phyloP scores from a whole-genome alignment of 2,888 invertebrate genomes.

The Lobophora halterata region DNA sequence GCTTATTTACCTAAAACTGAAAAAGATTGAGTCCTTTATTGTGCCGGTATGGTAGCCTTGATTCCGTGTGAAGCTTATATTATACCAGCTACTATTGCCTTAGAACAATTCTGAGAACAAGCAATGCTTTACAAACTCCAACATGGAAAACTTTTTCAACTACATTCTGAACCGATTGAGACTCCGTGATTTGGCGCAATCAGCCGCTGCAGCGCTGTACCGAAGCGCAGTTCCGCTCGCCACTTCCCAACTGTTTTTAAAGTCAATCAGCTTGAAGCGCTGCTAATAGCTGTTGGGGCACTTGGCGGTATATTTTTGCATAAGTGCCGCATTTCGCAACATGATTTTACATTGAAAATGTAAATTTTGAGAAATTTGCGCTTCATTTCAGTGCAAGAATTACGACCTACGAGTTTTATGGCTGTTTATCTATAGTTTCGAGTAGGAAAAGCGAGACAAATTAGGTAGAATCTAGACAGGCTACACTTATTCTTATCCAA shows the following conservation, averaged over 20 bases:
- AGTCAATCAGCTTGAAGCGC: conserved; percentile 33
- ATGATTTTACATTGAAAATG: conserved; percentile 30
- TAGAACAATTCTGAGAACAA: too few species aligned
- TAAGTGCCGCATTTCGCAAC: conserved; percentile 22
- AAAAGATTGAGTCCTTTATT: too few species aligned
- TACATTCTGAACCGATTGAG: conserved; percentile 19
- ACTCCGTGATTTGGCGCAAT: conserved; percentile 23
- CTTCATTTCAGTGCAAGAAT: conserved; percentile 16
- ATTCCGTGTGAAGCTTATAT: too few species aligned
- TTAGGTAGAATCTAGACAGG: too few species aligned
- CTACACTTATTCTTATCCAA: too few species aligned
- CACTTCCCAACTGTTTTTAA: conserved; percentile 27
- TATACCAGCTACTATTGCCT: too few species aligned
- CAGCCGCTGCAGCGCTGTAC: conserved; percentile 25
- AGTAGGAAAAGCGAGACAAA: too few species aligned
- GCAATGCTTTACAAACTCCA: too few species aligned
- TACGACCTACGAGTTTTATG: conserved; percentile 7
- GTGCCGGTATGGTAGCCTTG: too few species aligned
- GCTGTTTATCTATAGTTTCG: too few species aligned
- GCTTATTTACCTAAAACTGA: too few species aligned
- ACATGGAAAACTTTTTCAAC: conserved; percentile 21
- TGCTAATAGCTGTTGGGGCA: conserved; percentile 31
- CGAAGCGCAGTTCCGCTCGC: not conserved
- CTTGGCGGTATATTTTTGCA: conserved; percentile 30
- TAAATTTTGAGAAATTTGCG: conserved; percentile 28